These are phyloP conservation scores for Siniperca chuatsi DNA, from an alignment of 2,113 vertebrate genomes.

Conservation along the genomic window DNA sequence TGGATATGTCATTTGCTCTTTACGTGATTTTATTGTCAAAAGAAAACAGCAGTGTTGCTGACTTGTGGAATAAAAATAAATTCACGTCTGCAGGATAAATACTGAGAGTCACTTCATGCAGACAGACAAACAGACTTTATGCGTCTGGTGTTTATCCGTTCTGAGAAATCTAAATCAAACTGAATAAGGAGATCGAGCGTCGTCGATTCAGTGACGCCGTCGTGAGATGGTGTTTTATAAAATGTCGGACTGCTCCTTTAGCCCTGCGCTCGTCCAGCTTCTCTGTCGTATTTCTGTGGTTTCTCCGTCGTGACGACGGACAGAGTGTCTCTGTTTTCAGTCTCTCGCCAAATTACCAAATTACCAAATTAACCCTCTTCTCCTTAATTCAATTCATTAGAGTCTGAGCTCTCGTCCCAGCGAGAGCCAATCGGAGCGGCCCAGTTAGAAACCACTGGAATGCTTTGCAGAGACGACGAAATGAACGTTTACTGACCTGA, in stretches of 20 bases:
- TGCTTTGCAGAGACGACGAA: background rate
- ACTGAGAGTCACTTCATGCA: too few relatives aligned
- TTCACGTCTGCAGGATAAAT: too few relatives aligned
- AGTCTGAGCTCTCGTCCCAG: background rate
- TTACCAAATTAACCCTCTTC: background rate
- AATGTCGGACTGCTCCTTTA: background rate
- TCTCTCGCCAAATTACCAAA: constrained; percentile 14
- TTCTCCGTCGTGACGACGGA: background rate
- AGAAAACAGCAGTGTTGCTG: too few relatives aligned
- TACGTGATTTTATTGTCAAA: too few relatives aligned
- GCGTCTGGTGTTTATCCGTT: too few relatives aligned
- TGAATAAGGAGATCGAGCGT: too few relatives aligned
- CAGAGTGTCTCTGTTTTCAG: constrained; percentile 9
- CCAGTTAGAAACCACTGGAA: background rate
- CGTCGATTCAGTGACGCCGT: too few relatives aligned
- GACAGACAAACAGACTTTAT: too few relatives aligned
- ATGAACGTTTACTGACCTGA: background rate
- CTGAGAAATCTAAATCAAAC: too few relatives aligned
- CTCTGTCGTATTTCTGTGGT: background rate
- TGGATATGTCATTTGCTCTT: too few relatives aligned
- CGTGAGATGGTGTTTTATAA: too few relatives aligned
- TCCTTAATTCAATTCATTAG: constrained; percentile 11
- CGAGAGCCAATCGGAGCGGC: background rate
- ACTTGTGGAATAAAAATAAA: too few relatives aligned
- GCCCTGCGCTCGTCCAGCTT: background rate